These are phyloP conservation scores for Nemapogon koenigi DNA, from an alignment of 2,888 invertebrate species.

Conservation along the genomic window DNA sequence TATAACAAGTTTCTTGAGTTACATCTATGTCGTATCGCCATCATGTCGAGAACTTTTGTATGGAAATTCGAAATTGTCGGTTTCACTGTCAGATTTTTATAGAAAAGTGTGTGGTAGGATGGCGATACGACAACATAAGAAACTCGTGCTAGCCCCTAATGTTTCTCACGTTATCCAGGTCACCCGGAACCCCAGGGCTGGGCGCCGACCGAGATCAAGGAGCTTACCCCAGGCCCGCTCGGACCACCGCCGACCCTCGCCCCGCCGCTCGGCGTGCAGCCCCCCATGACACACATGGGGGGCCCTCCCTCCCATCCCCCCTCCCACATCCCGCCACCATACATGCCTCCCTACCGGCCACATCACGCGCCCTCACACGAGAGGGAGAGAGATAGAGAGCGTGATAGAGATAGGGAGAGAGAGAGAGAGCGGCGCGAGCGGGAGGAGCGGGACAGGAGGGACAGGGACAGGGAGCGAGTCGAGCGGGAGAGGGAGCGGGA, in stretches of 20 bases:
- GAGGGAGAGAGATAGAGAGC: constrained; percentile 26
- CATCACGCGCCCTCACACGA: constrained; percentile 24
- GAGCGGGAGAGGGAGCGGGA: no score
- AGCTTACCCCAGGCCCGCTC: constrained; percentile 69
- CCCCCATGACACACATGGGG: constrained; percentile 31
- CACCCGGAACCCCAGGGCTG: constrained; percentile 59
- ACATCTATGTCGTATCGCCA: no score
- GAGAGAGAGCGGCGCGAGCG: constrained; percentile 45
- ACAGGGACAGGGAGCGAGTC: no score
- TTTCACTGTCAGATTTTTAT: no score
- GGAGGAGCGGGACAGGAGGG: constrained; percentile 30
- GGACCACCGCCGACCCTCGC: constrained; percentile 30
- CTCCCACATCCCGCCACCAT: constrained; percentile 20
- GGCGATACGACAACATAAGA: no score
- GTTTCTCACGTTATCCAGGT: no score
- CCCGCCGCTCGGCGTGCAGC: constrained; percentile 33
- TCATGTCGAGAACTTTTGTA: no score
- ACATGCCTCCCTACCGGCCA: constrained; percentile 26
- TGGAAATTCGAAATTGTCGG: no score
- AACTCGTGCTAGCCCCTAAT: no score
- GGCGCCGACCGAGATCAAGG: constrained; percentile 72
- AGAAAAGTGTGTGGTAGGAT: no score
- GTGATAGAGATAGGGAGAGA: constrained; percentile 44
- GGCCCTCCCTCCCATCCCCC: constrained; percentile 33
- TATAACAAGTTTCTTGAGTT: no score